Percentiles rank a stretch among this genome's conserved stretches.
Conservation (phyloP, 2,797 vertebrate genomes). For the Austrolebias charrua region DNA sequence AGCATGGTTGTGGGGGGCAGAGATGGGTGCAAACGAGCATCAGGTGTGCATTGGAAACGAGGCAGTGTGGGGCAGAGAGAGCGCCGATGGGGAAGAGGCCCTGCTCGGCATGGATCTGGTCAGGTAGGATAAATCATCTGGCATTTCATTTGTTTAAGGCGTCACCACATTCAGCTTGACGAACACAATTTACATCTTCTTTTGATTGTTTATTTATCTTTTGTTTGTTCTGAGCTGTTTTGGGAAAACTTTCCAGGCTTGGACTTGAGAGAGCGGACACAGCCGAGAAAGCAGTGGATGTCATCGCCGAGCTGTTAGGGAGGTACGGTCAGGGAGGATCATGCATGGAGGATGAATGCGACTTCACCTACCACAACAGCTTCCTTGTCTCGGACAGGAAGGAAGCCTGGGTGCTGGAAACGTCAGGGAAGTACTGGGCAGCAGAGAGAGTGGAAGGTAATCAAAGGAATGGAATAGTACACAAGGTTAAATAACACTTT, state of each 20-base stretch:
- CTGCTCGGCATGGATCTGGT: slow-evolving; percentile 97
- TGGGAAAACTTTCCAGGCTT: slow-evolving; percentile 76
- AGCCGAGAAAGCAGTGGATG: slow-evolving; percentile 86
- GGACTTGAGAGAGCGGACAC: slow-evolving; percentile 93
- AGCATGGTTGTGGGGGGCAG: slow-evolving; percentile 98
- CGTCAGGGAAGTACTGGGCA: slow-evolving; percentile 91
- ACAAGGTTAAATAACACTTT: neutral
- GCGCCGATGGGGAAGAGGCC: slow-evolving; percentile 80
- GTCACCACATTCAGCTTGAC: neutral
- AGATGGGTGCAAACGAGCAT: slow-evolving; percentile 97
- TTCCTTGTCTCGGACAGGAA: slow-evolving; percentile 93
- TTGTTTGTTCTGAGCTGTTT: neutral
- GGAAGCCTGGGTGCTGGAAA: slow-evolving; percentile 96
- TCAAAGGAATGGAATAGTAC: neutral
- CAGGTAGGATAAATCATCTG: slow-evolving; percentile 68
- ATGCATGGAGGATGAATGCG: slow-evolving; percentile 87
- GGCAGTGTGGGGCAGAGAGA: slow-evolving; percentile 94
- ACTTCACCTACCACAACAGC: slow-evolving; percentile 95
- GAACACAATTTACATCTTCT: neutral
- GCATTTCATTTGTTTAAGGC: no score
- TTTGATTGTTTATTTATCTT: neutral
- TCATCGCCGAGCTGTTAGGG: slow-evolving; percentile 88
- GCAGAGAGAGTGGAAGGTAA: slow-evolving; percentile 93
- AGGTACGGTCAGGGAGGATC: slow-evolving; percentile 92
- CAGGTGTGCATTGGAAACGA: slow-evolving; percentile 97